These are phyloP conservation scores for Trypoxylus dichotomus DNA, from an alignment of 1,140 invertebrate species.

Conservation along the genomic window DNA sequence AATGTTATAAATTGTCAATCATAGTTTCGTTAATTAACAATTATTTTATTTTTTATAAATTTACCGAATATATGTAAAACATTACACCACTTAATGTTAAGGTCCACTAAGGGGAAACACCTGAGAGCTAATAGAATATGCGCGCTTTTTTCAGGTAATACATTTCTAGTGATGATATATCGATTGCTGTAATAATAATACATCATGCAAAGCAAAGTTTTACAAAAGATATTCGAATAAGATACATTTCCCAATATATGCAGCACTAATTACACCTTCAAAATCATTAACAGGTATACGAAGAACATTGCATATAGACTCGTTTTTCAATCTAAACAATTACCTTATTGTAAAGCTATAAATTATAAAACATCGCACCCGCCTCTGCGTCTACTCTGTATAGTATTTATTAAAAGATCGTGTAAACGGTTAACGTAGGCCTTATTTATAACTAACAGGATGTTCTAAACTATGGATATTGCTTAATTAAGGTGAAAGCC, in stretches of 20 bases:
- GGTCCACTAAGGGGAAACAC: too few species aligned
- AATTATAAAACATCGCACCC: neutral
- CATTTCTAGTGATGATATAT: too few species aligned
- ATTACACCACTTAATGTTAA: too few species aligned
- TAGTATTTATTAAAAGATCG: neutral
- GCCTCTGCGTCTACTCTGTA: neutral
- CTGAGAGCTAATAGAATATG: too few species aligned
- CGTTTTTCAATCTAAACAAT: neutral
- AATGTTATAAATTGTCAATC: too few species aligned
- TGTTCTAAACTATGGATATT: neutral
- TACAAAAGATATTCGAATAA: too few species aligned
- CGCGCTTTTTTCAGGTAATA: too few species aligned
- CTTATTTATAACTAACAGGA: conserved; percentile 1
- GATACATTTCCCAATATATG: neutral
- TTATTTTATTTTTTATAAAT: too few species aligned
- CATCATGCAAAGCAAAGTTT: too few species aligned
- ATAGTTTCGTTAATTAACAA: too few species aligned
- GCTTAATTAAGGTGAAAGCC: conserved; percentile 20
- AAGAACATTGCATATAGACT: neutral
- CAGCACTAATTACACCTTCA: neutral
- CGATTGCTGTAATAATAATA: too few species aligned
- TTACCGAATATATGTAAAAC: too few species aligned
- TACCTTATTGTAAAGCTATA: neutral
- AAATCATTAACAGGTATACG: neutral
- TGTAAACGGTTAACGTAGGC: neutral